Percentiles rank a stretch among this genome's conserved stretches.
Evolutionary conservation across 2,113 vertebrate species (phyloP).

Genomic region (Muscicapa adusta): DNA sequence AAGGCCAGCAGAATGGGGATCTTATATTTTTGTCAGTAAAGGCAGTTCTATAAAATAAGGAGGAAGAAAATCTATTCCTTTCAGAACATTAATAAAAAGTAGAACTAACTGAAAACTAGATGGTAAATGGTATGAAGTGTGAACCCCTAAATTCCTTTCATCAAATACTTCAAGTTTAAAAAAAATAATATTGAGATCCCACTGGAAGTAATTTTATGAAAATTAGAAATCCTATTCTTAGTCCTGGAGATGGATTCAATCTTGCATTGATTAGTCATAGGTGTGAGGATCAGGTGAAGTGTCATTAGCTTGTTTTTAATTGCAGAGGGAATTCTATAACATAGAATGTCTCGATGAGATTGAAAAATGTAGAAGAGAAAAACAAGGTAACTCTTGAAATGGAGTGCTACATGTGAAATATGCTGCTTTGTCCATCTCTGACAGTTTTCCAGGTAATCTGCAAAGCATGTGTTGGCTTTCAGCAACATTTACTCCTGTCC

Average conservation of each 20-base stretch:
- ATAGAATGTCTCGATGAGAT: background rate
- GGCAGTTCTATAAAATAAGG: background rate
- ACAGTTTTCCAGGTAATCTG: background rate
- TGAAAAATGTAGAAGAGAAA: background rate
- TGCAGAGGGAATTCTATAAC: background rate
- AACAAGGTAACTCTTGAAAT: background rate
- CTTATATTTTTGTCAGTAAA: background rate
- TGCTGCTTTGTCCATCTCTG: background rate
- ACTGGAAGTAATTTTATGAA: background rate
- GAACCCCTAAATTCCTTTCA: background rate
- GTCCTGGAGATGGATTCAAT: background rate
- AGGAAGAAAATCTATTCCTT: background rate
- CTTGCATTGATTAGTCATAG: slow-evolving; percentile 4
- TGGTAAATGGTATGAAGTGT: background rate
- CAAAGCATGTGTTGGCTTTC: background rate
- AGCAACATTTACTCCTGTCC: background rate
- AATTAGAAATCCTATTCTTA: background rate
- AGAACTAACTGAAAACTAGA: background rate
- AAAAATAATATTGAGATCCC: background rate
- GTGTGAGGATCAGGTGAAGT: background rate
- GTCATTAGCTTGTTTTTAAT: background rate
- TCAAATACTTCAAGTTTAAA: background rate
- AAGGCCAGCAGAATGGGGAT: background rate
- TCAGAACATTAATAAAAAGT: background rate
- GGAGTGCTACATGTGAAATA: background rate